Evolutionary conservation across 2,797 vertebrate genomes (phyloP), one percentile per base, ranked within the genome.

Genomic region (Uromys caudimaculatus): DNA sequence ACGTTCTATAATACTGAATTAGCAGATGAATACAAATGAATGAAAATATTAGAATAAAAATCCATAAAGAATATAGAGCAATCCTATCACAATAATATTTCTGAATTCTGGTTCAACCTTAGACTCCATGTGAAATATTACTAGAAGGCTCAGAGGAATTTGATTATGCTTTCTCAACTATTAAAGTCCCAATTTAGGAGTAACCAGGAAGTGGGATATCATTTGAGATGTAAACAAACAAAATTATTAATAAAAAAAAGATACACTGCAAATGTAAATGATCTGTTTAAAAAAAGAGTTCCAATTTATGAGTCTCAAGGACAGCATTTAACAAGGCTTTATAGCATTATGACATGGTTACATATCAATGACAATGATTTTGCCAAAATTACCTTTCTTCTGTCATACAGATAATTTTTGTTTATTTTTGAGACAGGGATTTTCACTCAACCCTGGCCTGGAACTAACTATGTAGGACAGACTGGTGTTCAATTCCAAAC

Each of bases 1-100:
- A 77, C 75, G 41, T 64, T 64, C 82, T 50, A 95, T 90, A 92
- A 84, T 67, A 67, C 27, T 88, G 83, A 97, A 95, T 95, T 77
- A 93, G 52, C 38, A 77, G n/a, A 88, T 85, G 62, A 67, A 73
- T 50, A 95, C 38, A 71, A 24, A 88, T 77, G 50, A 79, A 73
- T 86, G 38, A 29, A 94, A 82, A 41, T 44, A 62, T 62, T 62
- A 84, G 47, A 89, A 92, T 35, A 89, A 95, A 95, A 87, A 83
- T 50, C 86, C 64, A 78, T 35, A 91, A 38, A 78, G 44, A 77
- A 89, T 87, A 87, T 76, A 86, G 83, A 90, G 56, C 93, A 41
- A 23, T 60, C 17, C 27, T 85, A 81, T 92, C 54, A 90, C n/a
- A 92, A 71, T 47, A 60, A 71, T n/a, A 94, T 44, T 75, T 90